Percentiles rank a stretch among this genome's conserved stretches.
These are phyloP conservation scores for Nineta flava DNA, from an alignment of 2,888 invertebrate genomes.

Conservation along the genomic window DNA sequence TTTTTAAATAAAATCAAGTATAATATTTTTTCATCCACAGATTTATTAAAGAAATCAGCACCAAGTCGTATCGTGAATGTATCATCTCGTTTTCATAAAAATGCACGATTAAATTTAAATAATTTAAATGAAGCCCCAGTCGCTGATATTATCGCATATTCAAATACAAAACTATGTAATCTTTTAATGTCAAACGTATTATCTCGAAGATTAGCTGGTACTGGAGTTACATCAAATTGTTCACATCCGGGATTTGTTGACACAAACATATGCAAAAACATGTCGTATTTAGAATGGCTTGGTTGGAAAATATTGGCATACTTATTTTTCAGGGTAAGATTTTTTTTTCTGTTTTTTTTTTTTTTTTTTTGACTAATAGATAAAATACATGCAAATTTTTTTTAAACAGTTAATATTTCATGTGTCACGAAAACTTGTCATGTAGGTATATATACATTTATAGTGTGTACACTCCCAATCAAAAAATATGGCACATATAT, in stretches of 20 bases:
- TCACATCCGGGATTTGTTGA: slow-evolving; percentile 24
- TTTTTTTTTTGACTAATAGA: too few relatives aligned
- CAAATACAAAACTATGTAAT: slow-evolving; percentile 24
- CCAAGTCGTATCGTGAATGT: slow-evolving; percentile 24
- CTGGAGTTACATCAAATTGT: slow-evolving; percentile 23
- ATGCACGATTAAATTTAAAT: neutral
- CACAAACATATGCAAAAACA: slow-evolving; percentile 24
- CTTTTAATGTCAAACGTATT: slow-evolving; percentile 23
- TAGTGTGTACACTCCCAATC: too few relatives aligned
- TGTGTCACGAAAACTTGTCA: too few relatives aligned
- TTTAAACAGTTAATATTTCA: too few relatives aligned
- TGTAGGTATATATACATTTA: too few relatives aligned
- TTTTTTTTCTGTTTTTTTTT: neutral
- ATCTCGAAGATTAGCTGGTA: slow-evolving; percentile 19
- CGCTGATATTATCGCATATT: slow-evolving; percentile 17
- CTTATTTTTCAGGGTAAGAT: neutral
- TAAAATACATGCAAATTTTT: too few relatives aligned
- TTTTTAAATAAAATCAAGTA: too few relatives aligned
- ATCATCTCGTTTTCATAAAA: slow-evolving; percentile 16
- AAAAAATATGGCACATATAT: too few relatives aligned
- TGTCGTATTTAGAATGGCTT: neutral
- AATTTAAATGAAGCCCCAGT: slow-evolving; percentile 9
- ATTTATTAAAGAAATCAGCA: slow-evolving; percentile 30
- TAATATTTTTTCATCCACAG: slow-evolving; percentile 17
- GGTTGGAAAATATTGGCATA: neutral